phyloP scores from a whole-genome alignment of 2,113 vertebrate genomes.

The Brachypteracias leptosomus region DNA sequence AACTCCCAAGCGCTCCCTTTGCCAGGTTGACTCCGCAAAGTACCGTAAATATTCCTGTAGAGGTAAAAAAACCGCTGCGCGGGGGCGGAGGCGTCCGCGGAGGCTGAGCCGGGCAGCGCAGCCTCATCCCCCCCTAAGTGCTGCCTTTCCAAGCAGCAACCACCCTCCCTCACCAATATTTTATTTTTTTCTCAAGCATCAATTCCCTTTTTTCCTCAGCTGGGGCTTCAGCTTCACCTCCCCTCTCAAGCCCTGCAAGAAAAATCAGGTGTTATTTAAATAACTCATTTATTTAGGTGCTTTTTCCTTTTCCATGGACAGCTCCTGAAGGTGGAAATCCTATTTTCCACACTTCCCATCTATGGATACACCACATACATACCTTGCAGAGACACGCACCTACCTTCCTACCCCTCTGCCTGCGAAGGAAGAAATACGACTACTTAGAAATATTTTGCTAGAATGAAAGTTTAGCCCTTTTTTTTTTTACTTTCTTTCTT shows the following conservation, averaged over 20 bases:
- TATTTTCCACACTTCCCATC: neutral
- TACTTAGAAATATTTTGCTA: neutral
- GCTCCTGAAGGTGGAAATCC: neutral
- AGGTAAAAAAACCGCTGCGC: slow-evolving; percentile 1
- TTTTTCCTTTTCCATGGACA: neutral
- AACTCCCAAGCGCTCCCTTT: neutral
- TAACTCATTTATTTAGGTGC: neutral
- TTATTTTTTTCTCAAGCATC: neutral
- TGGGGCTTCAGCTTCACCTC: neutral
- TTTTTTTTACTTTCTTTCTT: neutral
- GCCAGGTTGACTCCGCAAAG: neutral
- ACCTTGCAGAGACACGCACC: neutral
- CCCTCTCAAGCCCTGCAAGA: neutral
- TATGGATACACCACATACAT: neutral
- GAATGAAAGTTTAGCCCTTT: slow-evolving; percentile 4
- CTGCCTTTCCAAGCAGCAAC: neutral
- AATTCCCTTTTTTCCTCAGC: neutral
- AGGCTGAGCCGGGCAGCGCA: neutral
- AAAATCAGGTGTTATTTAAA: neutral
- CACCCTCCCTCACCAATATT: neutral
- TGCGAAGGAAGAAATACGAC: slow-evolving; percentile 4
- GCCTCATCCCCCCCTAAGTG: neutral
- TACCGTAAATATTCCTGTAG: slow-evolving; percentile 55
- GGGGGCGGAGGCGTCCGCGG: neutral
- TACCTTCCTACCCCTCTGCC: neutral